Conservation (phyloP, 2,797 vertebrate species). For the Alosa sapidissima region DNA sequence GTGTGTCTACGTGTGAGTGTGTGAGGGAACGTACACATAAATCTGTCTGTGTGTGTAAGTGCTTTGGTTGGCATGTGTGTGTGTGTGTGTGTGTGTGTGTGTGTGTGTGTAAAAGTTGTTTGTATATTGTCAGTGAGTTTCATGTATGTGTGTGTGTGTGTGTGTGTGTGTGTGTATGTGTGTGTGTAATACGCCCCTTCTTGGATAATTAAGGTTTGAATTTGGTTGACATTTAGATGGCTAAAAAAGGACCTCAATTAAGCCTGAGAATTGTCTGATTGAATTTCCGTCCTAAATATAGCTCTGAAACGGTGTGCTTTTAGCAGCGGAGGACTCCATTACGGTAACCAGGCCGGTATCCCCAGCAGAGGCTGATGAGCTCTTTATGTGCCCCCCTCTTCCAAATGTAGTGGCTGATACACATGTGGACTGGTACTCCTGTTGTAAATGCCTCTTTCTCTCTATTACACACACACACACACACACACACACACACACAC, state of each 20-base stretch:
- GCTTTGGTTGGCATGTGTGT: background rate
- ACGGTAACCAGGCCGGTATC: slow-evolving; percentile 35
- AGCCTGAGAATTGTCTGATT: background rate
- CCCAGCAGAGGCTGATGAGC: slow-evolving; percentile 36
- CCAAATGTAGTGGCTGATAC: slow-evolving; percentile 35
- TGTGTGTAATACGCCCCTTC: background rate
- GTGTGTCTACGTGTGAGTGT: background rate
- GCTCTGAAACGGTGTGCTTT: slow-evolving; percentile 9
- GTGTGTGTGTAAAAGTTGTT: slow-evolving; percentile 25
- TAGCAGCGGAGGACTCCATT: background rate
- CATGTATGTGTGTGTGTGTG: background rate
- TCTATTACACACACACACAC: slow-evolving; percentile 40
- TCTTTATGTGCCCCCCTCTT: slow-evolving; percentile 44
- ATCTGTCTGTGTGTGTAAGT: background rate
- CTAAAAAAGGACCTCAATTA: slow-evolving; percentile 19
- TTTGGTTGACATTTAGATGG: slow-evolving; percentile 18
- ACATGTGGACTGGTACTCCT: slow-evolving; percentile 56
- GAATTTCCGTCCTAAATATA: background rate
- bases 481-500: slow-evolving; percentile 38
- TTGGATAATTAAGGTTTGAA: background rate
- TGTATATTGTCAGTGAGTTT: background rate
- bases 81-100: slow-evolving; percentile 25
- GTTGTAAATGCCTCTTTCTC: slow-evolving; percentile 37
- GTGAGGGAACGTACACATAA: background rate
- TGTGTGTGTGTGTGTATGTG: background rate